A percentile compares a stretch with the other conserved stretches of the same genome.
phyloP scores from a whole-genome alignment of 2,797 vertebrate genomes.

The Phrynocephalus guinanensis region DNA sequence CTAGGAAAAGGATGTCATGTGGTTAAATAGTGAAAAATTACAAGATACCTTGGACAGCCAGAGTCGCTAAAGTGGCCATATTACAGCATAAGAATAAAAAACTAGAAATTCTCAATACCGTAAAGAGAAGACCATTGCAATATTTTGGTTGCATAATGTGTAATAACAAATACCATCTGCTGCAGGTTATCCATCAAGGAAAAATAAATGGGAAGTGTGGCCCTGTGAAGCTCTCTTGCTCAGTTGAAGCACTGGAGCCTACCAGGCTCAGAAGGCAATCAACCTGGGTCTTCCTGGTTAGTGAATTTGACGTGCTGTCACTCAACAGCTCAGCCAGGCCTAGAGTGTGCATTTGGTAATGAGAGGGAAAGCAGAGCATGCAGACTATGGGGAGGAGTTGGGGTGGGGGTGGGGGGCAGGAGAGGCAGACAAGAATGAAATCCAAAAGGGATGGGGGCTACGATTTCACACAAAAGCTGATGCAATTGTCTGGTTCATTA shows the following conservation, averaged over 20 bases:
- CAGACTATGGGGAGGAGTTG: background rate
- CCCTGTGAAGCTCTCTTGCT: background rate
- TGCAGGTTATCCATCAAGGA: no score
- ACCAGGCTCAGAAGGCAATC: background rate
- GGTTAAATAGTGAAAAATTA: background rate
- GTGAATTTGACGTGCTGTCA: background rate
- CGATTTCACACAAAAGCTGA: background rate
- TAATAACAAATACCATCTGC: no score
- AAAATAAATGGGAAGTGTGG: no score
- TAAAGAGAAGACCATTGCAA: no score
- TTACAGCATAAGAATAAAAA: no score
- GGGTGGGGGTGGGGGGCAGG: background rate
- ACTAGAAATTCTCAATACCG: no score
- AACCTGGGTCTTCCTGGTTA: background rate
- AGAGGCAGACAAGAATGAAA: background rate
- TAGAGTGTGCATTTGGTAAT: background rate
- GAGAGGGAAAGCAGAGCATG: conserved; percentile 7
- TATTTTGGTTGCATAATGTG: no score
- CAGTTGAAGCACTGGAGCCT: background rate
- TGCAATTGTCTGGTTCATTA: background rate
- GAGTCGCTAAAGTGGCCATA: no score
- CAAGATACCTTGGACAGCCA: no score
- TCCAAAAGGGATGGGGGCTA: background rate
- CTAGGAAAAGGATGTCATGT: background rate
- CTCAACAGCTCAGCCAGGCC: background rate